These are phyloP conservation scores for Bagarius yarrelli DNA, from an alignment of 2,113 vertebrate genomes.

Conservation along the genomic window DNA sequence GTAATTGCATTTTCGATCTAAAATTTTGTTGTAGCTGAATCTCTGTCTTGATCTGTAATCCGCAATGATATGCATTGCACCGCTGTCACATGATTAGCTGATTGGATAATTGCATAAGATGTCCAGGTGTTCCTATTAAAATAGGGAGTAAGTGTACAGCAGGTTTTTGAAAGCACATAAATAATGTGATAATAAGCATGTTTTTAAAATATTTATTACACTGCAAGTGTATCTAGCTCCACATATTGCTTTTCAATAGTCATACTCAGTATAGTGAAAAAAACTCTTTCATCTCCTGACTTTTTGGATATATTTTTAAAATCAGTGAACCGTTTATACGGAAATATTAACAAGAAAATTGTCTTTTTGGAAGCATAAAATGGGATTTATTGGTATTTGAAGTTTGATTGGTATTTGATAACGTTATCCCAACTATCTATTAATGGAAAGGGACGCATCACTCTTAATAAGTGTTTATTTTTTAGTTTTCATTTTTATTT, in stretches of 20 bases:
- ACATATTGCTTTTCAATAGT: neutral
- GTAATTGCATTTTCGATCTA: no score
- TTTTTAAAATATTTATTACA: neutral
- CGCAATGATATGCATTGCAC: no score
- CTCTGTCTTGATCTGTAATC: no score
- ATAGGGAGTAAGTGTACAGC: no score
- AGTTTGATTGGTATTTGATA: no score
- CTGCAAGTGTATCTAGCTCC: no score
- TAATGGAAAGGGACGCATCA: neutral
- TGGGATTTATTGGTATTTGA: neutral
- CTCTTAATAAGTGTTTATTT: neutral
- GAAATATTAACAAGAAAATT: slow-evolving; percentile 1
- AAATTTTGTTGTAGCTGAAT: no score
- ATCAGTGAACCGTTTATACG: neutral
- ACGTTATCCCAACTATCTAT: neutral
- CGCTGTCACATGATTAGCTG: no score
- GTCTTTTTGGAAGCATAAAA: neutral
- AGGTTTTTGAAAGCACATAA: no score
- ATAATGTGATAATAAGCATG: neutral
- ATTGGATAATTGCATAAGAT: no score
- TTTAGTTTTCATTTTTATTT: neutral
- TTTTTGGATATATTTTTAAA: neutral
- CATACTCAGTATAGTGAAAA: neutral
- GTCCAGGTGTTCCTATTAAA: no score
- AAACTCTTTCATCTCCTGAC: neutral